These are phyloP conservation scores for Pseudochirops corinnae DNA, from an alignment of 2,797 vertebrate genomes.

Conservation along the genomic window DNA sequence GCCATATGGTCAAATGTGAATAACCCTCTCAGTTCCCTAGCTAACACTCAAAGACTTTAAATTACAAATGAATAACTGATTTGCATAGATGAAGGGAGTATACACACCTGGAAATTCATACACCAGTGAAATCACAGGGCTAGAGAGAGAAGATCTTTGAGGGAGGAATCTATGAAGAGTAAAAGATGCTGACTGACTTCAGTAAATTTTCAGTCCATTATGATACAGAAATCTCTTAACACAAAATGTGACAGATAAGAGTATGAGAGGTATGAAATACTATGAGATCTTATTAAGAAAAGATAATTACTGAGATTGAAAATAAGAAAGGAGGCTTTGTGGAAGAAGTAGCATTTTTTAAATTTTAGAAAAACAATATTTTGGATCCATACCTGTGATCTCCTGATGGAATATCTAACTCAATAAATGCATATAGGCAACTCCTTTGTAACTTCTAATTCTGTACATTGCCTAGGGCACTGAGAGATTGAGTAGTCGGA, in stretches of 20 bases:
- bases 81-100: background rate
- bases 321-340: background rate
- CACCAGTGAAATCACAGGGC: background rate
- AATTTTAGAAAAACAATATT: background rate
- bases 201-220: background rate
- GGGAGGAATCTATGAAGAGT: background rate
- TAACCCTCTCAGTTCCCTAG: background rate
- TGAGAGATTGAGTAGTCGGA: background rate
- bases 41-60: background rate
- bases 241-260: background rate
- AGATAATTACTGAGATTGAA: background rate
- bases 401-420: background rate
- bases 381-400: background rate
- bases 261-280: background rate
- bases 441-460: background rate
- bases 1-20: background rate
- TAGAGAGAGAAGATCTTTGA: background rate
- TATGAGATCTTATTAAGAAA: background rate
- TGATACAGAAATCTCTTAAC: background rate
- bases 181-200: background rate
- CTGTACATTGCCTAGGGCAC: background rate
- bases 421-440: background rate
- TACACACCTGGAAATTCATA: background rate
- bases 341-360: background rate
- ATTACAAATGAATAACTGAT: background rate